Base-by-base conservation (phyloP, 2,888 invertebrate species). In the Nymphalis polychloros region DNA sequence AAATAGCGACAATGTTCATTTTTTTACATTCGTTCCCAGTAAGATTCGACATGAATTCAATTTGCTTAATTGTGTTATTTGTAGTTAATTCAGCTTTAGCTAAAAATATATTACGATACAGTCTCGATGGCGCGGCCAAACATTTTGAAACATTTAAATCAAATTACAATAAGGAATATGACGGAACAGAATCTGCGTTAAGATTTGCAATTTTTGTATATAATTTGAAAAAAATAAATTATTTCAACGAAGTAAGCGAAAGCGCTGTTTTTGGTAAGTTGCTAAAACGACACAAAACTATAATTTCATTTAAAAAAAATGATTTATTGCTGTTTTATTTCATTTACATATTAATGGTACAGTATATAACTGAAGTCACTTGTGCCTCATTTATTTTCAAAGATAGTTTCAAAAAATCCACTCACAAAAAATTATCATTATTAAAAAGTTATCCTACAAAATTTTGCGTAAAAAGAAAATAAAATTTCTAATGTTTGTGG, bases 111-210 rank as follows among this genome's bases (percentile, higher is more conserved):
- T 16, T 46, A 3, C n/a, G n/a, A n/a, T 75, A 72, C 27, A 48
- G 63, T n/a, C 20, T 71, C 8, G 68, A 73, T 13, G 55, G 71
- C 16, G 67, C 67, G 10, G 35, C 64, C 4, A n/a, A 16, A 8
- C 61, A 67, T n/a, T 75, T 76, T 41, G 62, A 74, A n/a, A 61
- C 68, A 3, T 76, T 74, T 47, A 65, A 73, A 2, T 41, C 17
- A 13, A 50, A 55, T n/a, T 60, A 71, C 60, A 47, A 73, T 16
- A 72, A 70, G 52, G 16, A 67, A 31, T 77, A 77, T 59, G 55
- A 63, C 0, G 97, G 73, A 96, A 23, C 48, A 13, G 98, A 85
- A 97, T 98, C 69, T 90, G 97, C 59, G 96, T 96, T 83, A 93
- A 94, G 83, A 96, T 96, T 73, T 31, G 64, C 69, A 41, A 64